Conservation (phyloP, 2,797 vertebrate genomes). For the Aselliscus stoliczkanus region DNA sequence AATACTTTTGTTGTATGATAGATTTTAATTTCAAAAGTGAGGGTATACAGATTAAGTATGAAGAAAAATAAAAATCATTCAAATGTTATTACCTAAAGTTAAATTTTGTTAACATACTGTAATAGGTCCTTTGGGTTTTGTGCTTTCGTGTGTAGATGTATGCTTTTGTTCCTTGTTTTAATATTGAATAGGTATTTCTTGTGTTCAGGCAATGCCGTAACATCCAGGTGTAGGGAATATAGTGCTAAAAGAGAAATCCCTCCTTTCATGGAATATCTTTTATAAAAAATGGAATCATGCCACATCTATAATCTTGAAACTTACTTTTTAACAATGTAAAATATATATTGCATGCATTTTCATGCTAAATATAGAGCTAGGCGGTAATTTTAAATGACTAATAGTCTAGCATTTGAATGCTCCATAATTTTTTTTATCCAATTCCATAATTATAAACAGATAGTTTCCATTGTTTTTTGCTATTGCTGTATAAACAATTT, state of each 20-base stretch:
- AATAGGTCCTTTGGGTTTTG: neutral
- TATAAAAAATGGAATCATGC: neutral
- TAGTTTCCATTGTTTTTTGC: neutral
- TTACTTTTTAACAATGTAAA: neutral
- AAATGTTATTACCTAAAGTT: neutral
- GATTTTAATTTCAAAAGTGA: constrained; percentile 4
- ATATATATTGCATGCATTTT: neutral
- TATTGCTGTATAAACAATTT: neutral
- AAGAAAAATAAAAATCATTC: neutral
- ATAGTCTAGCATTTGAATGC: neutral
- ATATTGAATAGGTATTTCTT: neutral
- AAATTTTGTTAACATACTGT: neutral
- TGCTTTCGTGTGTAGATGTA: neutral
- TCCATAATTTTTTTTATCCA: neutral
- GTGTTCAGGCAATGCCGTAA: neutral
- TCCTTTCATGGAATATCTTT: neutral
- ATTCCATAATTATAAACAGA: neutral
- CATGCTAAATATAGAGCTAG: neutral
- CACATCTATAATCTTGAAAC: neutral
- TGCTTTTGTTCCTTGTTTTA: neutral
- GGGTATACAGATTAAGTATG: neutral
- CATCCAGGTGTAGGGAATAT: neutral
- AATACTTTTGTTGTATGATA: neutral
- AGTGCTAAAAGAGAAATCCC: neutral
- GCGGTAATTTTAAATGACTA: neutral